phyloP scores from a whole-genome alignment of 2,888 invertebrate genomes.

The Orthosia cruda region DNA sequence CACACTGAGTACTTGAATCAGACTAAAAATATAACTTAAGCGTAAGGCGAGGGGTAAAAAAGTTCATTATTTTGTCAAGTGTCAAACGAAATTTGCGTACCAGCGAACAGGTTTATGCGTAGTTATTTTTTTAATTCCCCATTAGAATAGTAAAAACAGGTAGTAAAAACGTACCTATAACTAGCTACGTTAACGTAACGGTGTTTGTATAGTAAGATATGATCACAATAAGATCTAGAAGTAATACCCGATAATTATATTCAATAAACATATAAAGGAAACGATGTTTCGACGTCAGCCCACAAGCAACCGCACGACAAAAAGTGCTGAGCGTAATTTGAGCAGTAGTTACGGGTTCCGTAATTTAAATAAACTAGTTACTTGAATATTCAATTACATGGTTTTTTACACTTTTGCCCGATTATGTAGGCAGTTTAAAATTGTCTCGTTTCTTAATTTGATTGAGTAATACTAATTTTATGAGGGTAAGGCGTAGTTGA shows the following conservation, averaged over 20 bases:
- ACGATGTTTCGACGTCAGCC: conserved; percentile 64
- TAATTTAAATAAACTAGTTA: conserved; percentile 64
- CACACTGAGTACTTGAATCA: conserved; percentile 28
- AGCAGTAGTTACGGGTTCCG: conserved; percentile 59
- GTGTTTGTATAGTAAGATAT: conserved; percentile 28
- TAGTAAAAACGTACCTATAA: conserved; percentile 40
- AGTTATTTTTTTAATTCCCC: not conserved
- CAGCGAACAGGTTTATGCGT: conserved; percentile 2
- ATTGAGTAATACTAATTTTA: conserved; percentile 64
- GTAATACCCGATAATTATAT: conserved; percentile 74
- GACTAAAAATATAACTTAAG: conserved; percentile 41
- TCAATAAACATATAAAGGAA: conserved; percentile 77
- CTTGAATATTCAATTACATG: conserved; percentile 68
- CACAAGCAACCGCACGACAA: conserved; percentile 53
- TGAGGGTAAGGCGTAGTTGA: conserved; percentile 18
- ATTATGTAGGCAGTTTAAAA: conserved; percentile 58
- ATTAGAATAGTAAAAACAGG: conserved; percentile 24
- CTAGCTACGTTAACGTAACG: conserved; percentile 42
- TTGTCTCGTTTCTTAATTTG: conserved; percentile 49
- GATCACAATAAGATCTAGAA: conserved; percentile 59
- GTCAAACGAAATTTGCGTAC: conserved; percentile 33
- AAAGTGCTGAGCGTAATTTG: conserved; percentile 55
- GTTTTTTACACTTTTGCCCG: conserved; percentile 53
- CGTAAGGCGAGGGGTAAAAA: conserved; percentile 25
- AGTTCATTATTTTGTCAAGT: conserved; percentile 28